Evolutionary conservation across 2,797 vertebrate species (phyloP).

Genomic region (Pangasius larnaudii): DNA sequence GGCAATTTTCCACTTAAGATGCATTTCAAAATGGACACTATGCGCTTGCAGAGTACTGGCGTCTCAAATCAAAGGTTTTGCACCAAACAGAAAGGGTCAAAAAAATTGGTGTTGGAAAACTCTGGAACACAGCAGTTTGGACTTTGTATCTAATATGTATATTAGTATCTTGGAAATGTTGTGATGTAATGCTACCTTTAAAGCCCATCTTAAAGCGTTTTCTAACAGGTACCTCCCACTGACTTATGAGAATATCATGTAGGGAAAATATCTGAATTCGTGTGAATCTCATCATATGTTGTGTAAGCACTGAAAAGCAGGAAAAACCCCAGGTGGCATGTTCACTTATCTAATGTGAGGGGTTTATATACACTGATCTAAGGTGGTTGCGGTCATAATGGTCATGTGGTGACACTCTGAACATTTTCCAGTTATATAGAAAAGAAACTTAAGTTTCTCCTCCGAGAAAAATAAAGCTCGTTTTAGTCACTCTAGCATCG

Average conservation of each 20-base stretch:
- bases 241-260: not conserved
- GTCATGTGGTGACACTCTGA: not conserved
- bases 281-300: not conserved
- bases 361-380: too few relatives aligned
- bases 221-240: not conserved
- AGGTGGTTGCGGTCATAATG: too few relatives aligned
- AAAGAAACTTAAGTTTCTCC: not conserved
- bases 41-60: not conserved
- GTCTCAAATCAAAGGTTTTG: not conserved
- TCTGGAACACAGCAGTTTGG: not conserved
- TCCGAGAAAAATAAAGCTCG: not conserved
- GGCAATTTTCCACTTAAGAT: too few relatives aligned
- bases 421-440: too few relatives aligned
- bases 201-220: not conserved
- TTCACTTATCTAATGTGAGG: too few relatives aligned
- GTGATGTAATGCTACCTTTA: not conserved
- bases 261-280: not conserved
- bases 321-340: too few relatives aligned
- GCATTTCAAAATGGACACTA: too few relatives aligned
- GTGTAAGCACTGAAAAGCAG: not conserved
- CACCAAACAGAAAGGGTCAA: not conserved
- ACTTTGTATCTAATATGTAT: too few relatives aligned
- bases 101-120: not conserved
- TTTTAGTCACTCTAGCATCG: not conserved
- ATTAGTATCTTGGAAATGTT: too few relatives aligned